Percentiles rank a stretch among this genome's conserved stretches.
These are phyloP conservation scores for Seison nebaliae DNA, from an alignment of 1,140 invertebrate species.

Conservation along the genomic window DNA sequence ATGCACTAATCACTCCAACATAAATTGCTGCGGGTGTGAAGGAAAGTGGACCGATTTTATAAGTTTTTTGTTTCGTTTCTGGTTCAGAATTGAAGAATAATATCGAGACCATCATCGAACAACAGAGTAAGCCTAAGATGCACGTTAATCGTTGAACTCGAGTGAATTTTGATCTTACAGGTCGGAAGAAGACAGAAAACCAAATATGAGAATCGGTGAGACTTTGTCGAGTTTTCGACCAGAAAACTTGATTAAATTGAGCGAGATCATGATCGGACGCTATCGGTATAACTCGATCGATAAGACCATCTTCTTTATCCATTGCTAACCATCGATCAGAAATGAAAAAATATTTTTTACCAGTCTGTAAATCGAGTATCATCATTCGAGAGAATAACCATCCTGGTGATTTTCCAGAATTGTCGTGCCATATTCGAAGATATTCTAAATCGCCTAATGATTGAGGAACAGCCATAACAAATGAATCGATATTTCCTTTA, in stretches of 20 bases:
- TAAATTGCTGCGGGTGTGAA: slow-evolving; percentile 12
- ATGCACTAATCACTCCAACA: slow-evolving; percentile 20
- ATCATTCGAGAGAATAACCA: slow-evolving; percentile 27
- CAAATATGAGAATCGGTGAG: slow-evolving; percentile 26
- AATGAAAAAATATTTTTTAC: slow-evolving; percentile 24
- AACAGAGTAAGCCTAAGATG: slow-evolving; percentile 21
- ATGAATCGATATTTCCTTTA: slow-evolving; percentile 21
- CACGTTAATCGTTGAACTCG: slow-evolving; percentile 25
- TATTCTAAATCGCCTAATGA: slow-evolving; percentile 22
- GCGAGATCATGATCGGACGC: slow-evolving; percentile 22
- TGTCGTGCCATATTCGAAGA: slow-evolving; percentile 28
- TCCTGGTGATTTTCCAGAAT: slow-evolving; percentile 20
- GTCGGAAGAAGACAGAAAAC: slow-evolving; percentile 23
- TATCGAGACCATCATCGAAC: slow-evolving; percentile 7
- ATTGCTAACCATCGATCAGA: slow-evolving; percentile 24
- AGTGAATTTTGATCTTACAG: slow-evolving; percentile 23
- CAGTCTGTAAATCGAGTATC: slow-evolving; percentile 24
- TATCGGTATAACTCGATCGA: slow-evolving; percentile 24
- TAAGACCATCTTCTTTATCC: slow-evolving; percentile 24
- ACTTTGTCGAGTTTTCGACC: slow-evolving; percentile 23
- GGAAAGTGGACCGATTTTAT: slow-evolving; percentile 3
- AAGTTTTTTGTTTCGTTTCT: neutral
- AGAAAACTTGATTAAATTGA: slow-evolving; percentile 26
- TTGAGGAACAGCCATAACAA: slow-evolving; percentile 20
- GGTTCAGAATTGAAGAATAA: slow-evolving; percentile 5